Conservation (phyloP, 2,797 vertebrate genomes). For the Tachyglossus aculeatus region DNA sequence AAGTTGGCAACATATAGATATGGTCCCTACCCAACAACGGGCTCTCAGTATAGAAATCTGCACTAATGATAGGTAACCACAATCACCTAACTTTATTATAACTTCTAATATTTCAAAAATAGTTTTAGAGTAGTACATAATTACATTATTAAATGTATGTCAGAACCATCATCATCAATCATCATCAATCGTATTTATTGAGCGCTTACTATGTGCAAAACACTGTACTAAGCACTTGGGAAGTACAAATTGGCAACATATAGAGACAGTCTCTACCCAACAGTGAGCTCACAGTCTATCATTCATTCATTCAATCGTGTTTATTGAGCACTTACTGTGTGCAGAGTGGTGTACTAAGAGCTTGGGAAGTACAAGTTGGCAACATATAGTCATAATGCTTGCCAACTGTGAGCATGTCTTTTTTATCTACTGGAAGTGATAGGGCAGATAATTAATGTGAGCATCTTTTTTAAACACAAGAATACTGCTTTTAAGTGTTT, state of each 20-base stretch:
- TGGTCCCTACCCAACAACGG: background rate
- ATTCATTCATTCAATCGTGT: too few relatives aligned
- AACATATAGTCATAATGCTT: conserved; percentile 39
- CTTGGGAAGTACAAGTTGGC: too few relatives aligned
- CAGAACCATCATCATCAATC: conserved; percentile 48
- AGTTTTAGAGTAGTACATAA: conserved; percentile 25
- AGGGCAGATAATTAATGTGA: conserved; percentile 30
- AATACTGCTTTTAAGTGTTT: conserved; percentile 25
- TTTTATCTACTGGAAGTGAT: conserved; percentile 32
- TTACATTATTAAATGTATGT: conserved; percentile 51
- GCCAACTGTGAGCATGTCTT: conserved; percentile 33
- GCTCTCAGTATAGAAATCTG: background rate
- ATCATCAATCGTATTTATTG: too few relatives aligned
- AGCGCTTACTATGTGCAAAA: too few relatives aligned
- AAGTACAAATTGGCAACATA: too few relatives aligned
- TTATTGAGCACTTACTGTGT: too few relatives aligned
- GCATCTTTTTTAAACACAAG: conserved; percentile 23
- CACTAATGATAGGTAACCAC: conserved; percentile 14
- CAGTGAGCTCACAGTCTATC: too few relatives aligned
- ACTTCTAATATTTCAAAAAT: conserved; percentile 8
- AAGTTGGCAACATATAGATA: background rate
- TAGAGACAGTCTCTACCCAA: too few relatives aligned
- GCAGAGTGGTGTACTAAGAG: too few relatives aligned
- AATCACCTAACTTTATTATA: background rate
- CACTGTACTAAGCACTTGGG: too few relatives aligned